Conservation (phyloP, 2,888 invertebrate genomes). For the Dinocampus coccinellae region DNA sequence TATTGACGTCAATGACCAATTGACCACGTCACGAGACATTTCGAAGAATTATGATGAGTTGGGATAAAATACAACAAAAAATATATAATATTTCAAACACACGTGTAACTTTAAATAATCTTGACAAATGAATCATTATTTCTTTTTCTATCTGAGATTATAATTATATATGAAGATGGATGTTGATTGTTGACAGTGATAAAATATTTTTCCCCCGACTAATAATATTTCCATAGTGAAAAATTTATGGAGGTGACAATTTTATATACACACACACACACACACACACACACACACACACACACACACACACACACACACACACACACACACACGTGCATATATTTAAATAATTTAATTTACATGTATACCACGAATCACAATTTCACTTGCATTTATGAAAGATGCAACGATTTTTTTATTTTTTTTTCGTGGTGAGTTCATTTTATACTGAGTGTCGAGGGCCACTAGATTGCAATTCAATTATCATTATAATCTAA, state of each 20-base stretch:
- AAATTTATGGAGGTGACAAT: too few species aligned
- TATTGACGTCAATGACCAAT: conserved; percentile 18
- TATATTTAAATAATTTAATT: conserved; percentile 24
- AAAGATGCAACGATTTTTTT: neutral
- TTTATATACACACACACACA: too few species aligned
- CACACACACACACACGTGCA: conserved; percentile 1
- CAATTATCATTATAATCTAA: conserved; percentile 36
- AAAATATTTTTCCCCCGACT: conserved; percentile 3
- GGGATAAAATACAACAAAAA: conserved; percentile 4
- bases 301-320: too few species aligned
- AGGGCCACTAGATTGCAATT: conserved; percentile 38
- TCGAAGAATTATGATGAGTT: neutral
- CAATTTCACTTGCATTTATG: conserved; percentile 26
- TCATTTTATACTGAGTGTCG: conserved; percentile 20
- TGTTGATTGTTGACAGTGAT: neutral
- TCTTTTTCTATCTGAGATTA: neutral
- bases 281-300: too few species aligned
- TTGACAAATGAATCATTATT: neutral
- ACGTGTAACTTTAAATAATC: neutral
- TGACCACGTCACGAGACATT: conserved; percentile 55
- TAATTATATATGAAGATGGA: conserved; percentile 1
- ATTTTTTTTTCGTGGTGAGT: conserved; percentile 27
- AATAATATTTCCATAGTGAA: too few species aligned
- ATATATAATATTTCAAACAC: neutral
- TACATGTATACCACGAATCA: conserved; percentile 16